phyloP scores from a whole-genome alignment of 2,113 vertebrate genomes.

The Ameiurus melas region DNA sequence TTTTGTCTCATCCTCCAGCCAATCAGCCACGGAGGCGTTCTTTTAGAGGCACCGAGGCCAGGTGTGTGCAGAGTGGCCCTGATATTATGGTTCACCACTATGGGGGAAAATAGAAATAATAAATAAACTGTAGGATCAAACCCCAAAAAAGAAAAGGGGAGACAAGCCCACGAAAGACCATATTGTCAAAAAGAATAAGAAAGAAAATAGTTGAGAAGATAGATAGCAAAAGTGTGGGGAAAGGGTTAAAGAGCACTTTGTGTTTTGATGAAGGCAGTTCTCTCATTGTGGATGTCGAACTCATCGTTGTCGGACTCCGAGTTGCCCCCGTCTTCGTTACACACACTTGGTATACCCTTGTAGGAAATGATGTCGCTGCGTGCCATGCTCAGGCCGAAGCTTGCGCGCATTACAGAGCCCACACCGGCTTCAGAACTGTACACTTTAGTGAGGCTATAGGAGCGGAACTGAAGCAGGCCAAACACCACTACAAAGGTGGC shows the following conservation, averaged over 20 bases:
- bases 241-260: slow-evolving; percentile 95
- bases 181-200: slow-evolving; percentile 49
- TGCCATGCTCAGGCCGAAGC: slow-evolving; percentile 64
- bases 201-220: slow-evolving; percentile 35
- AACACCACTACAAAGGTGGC: slow-evolving; percentile 85
- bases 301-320: slow-evolving; percentile 90
- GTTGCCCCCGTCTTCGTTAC: slow-evolving; percentile 84
- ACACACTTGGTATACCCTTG: slow-evolving; percentile 91
- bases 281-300: slow-evolving; percentile 85
- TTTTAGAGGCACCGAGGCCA: slow-evolving; percentile 59
- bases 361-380: slow-evolving; percentile 81
- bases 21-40: slow-evolving; percentile 50
- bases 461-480: slow-evolving; percentile 87
- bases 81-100: slow-evolving; percentile 54
- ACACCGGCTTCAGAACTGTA: slow-evolving; percentile 74
- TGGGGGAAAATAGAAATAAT: slow-evolving; percentile 19
- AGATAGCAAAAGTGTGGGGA: slow-evolving; percentile 29
- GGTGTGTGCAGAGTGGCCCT: slow-evolving; percentile 48
- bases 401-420: slow-evolving; percentile 46
- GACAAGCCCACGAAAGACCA: slow-evolving; percentile 50
- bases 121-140: slow-evolving; percentile 17
- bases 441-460: slow-evolving; percentile 77
- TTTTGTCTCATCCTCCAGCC: background rate
- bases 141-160: slow-evolving; percentile 20
- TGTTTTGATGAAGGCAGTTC: slow-evolving; percentile 98